These are phyloP conservation scores for Nannoperca obscura DNA, from an alignment of 2,797 vertebrate species.

Conservation along the genomic window DNA sequence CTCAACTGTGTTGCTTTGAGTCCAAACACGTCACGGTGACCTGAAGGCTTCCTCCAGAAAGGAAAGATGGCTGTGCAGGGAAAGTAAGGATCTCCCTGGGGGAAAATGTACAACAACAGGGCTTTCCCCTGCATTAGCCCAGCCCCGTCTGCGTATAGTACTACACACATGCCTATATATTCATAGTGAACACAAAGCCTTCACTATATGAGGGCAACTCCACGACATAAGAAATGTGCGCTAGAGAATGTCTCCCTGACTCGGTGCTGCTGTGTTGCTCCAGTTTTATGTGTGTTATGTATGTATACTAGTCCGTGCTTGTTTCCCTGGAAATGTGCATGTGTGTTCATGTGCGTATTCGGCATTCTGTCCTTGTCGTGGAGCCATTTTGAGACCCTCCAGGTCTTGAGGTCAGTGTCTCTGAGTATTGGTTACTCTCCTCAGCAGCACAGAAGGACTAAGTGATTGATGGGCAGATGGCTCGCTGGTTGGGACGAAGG, in stretches of 20 bases:
- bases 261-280: background rate
- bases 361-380: constrained; percentile 29
- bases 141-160: constrained; percentile 64
- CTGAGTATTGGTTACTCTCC: constrained; percentile 67
- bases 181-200: constrained; percentile 73
- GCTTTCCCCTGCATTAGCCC: constrained; percentile 71
- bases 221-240: constrained; percentile 61
- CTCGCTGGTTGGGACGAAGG: constrained; percentile 59
- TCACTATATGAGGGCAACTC: constrained; percentile 65
- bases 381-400: constrained; percentile 62
- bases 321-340: constrained; percentile 33
- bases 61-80: constrained; percentile 50
- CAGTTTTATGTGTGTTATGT: background rate
- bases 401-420: constrained; percentile 71
- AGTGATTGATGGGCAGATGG: constrained; percentile 76
- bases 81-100: constrained; percentile 64
- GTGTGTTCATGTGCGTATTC: constrained; percentile 25
- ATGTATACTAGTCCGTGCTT: background rate
- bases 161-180: constrained; percentile 62
- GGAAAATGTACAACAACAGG: constrained; percentile 73
- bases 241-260: constrained; percentile 26
- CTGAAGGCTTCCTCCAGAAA: constrained; percentile 57
- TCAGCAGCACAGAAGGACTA: constrained; percentile 55
- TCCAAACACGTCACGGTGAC: constrained; percentile 43
- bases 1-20: constrained; percentile 37